phyloP scores from a whole-genome alignment of 2,888 invertebrate genomes.

The Archaeoteleia sp. region DNA sequence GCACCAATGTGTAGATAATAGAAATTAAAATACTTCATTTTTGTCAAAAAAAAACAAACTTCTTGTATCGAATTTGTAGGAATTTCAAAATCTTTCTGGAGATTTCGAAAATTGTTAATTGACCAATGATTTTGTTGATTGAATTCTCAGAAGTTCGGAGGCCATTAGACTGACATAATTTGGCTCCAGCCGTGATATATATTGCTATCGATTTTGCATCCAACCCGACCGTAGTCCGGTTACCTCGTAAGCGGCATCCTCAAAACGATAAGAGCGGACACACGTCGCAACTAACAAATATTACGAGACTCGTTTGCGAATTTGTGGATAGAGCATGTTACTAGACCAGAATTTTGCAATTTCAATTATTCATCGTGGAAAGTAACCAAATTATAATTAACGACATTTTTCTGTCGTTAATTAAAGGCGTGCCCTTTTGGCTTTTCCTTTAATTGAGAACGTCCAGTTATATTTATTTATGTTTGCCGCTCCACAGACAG shows the following conservation, averaged over 20 bases:
- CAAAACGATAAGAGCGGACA: constrained; percentile 51
- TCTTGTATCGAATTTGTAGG: too few species aligned
- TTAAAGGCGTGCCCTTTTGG: too few species aligned
- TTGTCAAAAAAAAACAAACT: too few species aligned
- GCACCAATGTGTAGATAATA: too few species aligned
- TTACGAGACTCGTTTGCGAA: constrained; percentile 46
- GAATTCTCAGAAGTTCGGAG: constrained; percentile 38
- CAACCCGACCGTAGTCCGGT: constrained; percentile 49
- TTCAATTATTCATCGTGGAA: constrained; percentile 38
- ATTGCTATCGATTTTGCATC: constrained; percentile 54
- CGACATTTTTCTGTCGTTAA: too few species aligned
- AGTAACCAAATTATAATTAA: constrained; percentile 19
- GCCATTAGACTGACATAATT: constrained; percentile 52
- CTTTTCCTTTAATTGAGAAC: too few species aligned
- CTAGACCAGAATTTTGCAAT: constrained; percentile 42
- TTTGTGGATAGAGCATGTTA: constrained; percentile 41
- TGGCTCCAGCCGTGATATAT: constrained; percentile 46
- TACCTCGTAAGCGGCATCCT: constrained; percentile 50
- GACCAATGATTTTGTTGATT: constrained; percentile 36
- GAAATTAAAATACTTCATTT: too few species aligned
- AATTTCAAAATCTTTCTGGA: too few species aligned
- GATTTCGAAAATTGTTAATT: too few species aligned
- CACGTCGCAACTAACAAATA: constrained; percentile 51
- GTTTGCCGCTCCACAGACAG: too few species aligned
- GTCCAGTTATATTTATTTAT: too few species aligned